These are phyloP conservation scores for Brienomyrus brachyistius DNA, from an alignment of 2,113 vertebrate genomes.

Conservation along the genomic window DNA sequence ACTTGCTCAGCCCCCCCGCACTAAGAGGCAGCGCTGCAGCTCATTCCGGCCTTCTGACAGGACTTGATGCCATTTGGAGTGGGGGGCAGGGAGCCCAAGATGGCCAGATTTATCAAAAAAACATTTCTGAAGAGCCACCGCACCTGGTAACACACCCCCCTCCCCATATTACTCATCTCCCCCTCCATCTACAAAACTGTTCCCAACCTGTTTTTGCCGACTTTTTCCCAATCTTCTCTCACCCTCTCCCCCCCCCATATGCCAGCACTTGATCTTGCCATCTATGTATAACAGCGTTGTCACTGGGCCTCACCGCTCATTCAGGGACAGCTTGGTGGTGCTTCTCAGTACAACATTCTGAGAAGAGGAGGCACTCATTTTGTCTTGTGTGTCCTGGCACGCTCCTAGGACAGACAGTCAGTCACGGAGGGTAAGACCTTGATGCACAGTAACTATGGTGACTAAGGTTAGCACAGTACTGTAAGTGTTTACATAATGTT, in stretches of 20 bases:
- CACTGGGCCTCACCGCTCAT: conserved; percentile 78
- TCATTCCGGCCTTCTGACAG: neutral
- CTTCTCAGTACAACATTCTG: conserved; percentile 72
- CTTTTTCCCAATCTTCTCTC: conserved; percentile 10
- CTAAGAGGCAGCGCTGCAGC: neutral
- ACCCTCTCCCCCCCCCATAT: neutral
- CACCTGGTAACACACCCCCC: neutral
- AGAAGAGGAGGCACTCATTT: conserved; percentile 70
- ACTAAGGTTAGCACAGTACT: neutral
- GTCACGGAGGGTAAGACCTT: neutral
- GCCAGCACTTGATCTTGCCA: neutral
- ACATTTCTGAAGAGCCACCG: neutral
- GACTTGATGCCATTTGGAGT: neutral
- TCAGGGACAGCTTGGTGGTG: conserved; percentile 76
- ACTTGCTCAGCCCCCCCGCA: neutral
- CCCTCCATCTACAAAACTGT: neutral
- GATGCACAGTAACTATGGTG: neutral
- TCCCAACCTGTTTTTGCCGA: neutral
- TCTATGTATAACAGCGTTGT: neutral
- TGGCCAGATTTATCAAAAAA: neutral
- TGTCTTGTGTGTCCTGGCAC: conserved; percentile 22
- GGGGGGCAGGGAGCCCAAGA: neutral
- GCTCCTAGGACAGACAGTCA: neutral
- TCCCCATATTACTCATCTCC: neutral
- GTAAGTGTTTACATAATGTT: neutral